A percentile compares a stretch with the other conserved stretches of the same genome.
phyloP scores from a whole-genome alignment of 2,888 invertebrate species.

The Emmelina monodactyla region DNA sequence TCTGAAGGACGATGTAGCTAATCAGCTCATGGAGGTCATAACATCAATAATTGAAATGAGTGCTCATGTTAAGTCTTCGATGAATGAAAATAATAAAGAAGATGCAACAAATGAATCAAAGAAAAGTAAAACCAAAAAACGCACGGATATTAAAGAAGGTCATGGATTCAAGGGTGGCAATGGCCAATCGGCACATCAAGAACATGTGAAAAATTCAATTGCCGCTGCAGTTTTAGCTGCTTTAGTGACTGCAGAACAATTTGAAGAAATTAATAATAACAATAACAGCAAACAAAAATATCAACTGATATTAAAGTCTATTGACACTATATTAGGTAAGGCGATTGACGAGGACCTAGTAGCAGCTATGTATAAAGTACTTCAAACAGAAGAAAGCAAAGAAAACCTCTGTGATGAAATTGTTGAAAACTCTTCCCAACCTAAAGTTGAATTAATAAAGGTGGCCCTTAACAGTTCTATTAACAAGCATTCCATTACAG shows the following conservation, averaged over 20 bases:
- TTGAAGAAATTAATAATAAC: slow-evolving; percentile 56
- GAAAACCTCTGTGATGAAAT: slow-evolving; percentile 55
- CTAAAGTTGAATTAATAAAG: slow-evolving; percentile 70
- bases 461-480: slow-evolving; percentile 57
- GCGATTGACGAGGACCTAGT: slow-evolving; percentile 55
- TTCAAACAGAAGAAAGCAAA: slow-evolving; percentile 59
- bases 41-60: slow-evolving; percentile 62
- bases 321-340: slow-evolving; percentile 57
- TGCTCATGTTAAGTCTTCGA: slow-evolving; percentile 49
- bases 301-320: slow-evolving; percentile 57
- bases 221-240: slow-evolving; percentile 61
- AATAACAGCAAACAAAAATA: slow-evolving; percentile 59
- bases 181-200: slow-evolving; percentile 43
- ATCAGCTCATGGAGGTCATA: slow-evolving; percentile 58
- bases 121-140: slow-evolving; percentile 38
- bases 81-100: slow-evolving; percentile 32
- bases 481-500: slow-evolving; percentile 51
- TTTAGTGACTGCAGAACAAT: slow-evolving; percentile 57
- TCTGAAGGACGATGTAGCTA: slow-evolving; percentile 58
- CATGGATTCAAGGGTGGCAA: slow-evolving; percentile 24
- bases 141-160: slow-evolving; percentile 25
- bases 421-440: slow-evolving; percentile 56
- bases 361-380: slow-evolving; percentile 52
- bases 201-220: slow-evolving; percentile 61
- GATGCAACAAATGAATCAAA: slow-evolving; percentile 27